Conservation (phyloP, 2,888 invertebrate genomes). For the Eristalinus sepulchralis region DNA sequence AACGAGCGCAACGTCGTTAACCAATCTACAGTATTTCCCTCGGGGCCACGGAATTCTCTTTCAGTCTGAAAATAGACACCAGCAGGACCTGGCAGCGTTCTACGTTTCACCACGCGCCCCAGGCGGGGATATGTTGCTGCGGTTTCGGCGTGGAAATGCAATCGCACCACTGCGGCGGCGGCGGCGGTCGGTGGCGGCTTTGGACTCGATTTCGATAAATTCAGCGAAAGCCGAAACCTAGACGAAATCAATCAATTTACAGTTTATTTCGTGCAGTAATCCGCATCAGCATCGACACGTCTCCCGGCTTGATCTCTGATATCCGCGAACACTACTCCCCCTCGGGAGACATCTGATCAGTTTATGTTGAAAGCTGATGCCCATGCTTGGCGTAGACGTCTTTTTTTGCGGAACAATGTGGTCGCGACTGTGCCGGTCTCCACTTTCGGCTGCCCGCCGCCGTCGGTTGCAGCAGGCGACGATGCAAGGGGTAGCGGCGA, state of each 20-base stretch:
- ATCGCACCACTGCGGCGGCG: slow-evolving; percentile 16
- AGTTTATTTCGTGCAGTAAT: slow-evolving; percentile 46
- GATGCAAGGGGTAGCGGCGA: too few species aligned
- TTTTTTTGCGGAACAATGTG: slow-evolving; percentile 35
- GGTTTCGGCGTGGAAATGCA: slow-evolving; percentile 53
- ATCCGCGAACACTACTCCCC: slow-evolving; percentile 11
- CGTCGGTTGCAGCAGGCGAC: background rate
- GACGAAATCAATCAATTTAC: slow-evolving; percentile 55
- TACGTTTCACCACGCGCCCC: slow-evolving; percentile 1
- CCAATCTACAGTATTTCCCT: slow-evolving; percentile 47
- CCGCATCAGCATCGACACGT: slow-evolving; percentile 16
- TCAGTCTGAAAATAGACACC: slow-evolving; percentile 52
- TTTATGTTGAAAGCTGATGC: slow-evolving; percentile 53
- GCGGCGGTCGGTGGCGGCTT: slow-evolving; percentile 3
- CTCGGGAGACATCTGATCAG: slow-evolving; percentile 48
- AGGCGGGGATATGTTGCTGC: slow-evolving; percentile 29
- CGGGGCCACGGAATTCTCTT: slow-evolving; percentile 1
- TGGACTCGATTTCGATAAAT: slow-evolving; percentile 37
- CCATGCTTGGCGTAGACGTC: slow-evolving; percentile 13
- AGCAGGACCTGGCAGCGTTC: background rate
- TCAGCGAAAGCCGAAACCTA: slow-evolving; percentile 26
- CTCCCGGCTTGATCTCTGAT: slow-evolving; percentile 1
- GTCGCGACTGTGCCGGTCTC: slow-evolving; percentile 28
- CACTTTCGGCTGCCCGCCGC: slow-evolving; percentile 30
- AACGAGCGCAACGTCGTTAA: slow-evolving; percentile 44